Percentiles rank a stretch among this genome's conserved stretches.
Conservation (phyloP, 1,140 invertebrate genomes). For the Anadara kagoshimensis region DNA sequence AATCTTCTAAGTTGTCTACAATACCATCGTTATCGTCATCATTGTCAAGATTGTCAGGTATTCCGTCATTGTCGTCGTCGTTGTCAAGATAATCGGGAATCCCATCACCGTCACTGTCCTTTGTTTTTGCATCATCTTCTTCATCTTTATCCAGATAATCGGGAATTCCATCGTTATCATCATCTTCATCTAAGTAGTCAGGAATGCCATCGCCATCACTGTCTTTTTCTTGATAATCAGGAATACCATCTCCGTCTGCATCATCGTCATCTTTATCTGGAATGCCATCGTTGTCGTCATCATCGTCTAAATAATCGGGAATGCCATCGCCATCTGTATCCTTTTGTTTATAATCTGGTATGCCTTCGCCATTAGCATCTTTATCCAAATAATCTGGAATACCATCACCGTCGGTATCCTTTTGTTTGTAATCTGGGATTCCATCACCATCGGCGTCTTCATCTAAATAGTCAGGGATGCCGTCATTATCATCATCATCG, state of each 20-base stretch:
- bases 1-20: conserved; percentile 60
- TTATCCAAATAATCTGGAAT: conserved; percentile 62
- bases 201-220: conserved; percentile 63
- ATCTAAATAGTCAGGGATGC: conserved; percentile 64
- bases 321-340: conserved; percentile 68
- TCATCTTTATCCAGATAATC: conserved; percentile 56
- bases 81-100: conserved; percentile 67
- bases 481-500: conserved; percentile 62
- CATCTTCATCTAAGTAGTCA: conserved; percentile 67
- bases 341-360: conserved; percentile 60
- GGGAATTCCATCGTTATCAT: conserved; percentile 67
- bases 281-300: conserved; percentile 14
- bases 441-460: conserved; percentile 63
- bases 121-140: conserved; percentile 63
- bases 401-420: conserved; percentile 62
- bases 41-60: conserved; percentile 56
- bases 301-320: conserved; percentile 55
- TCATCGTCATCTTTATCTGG: conserved; percentile 11
- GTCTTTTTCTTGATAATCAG: conserved; percentile 60
- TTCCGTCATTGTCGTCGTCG: conserved; percentile 69
- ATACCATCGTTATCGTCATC: conserved; percentile 65
- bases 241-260: conserved; percentile 66
- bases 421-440: conserved; percentile 37
- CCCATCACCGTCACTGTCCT: conserved; percentile 63
- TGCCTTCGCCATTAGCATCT: conserved; percentile 65